Base-by-base conservation (phyloP, 2,113 vertebrate genomes). In the Thamnaconus septentrionalis region DNA sequence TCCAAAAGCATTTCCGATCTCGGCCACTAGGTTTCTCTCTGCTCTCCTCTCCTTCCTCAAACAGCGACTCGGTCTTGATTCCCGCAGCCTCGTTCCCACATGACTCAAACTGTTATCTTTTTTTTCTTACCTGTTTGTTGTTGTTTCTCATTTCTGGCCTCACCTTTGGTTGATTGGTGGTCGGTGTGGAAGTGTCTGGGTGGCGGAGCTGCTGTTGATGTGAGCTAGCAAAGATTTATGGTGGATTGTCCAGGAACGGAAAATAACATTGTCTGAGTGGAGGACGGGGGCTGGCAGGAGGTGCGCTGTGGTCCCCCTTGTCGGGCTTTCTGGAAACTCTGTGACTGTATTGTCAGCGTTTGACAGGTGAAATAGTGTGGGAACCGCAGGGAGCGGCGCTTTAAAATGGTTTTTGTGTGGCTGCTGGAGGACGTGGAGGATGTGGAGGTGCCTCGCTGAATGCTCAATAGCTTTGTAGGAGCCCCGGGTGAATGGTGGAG, bases 291-390 rank as follows among this genome's bases (percentile, higher is more conserved):
- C 85, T 90, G 88, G 89, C 90, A 88, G 86, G 89, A 90, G 88
- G 88, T 89, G 83, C 73, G 75, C 80, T 56, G 73, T 67, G 78
- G 81, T 69, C 75, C 81, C 81, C 75, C 83, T 61, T 31, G 18
- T 31, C 76, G 84, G 82, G 79, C 83, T 78, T 59, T 43, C 69
- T 85, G 82, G 82, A 78, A 79, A 74, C 69, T 80, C 70, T 56
- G 61, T 40, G 5, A 71, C 60, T 81, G 81, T 84, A 86, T 85
- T 85, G 84, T 86, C 79, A 87, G 81, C 71, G 59, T 86, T 87
- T 92, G 92, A 92, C 90, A 92, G 91, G 91, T 92, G 91, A 93
- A 92, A 90, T 92, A 93, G 87, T 92, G 91, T 93, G 91, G 91
- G 92, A 93, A 92, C 89, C 78, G 76, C 62, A 3, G 80, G 71